These are phyloP conservation scores for Rhombomys opimus DNA, from an alignment of 2,113 vertebrate genomes.

Conservation along the genomic window DNA sequence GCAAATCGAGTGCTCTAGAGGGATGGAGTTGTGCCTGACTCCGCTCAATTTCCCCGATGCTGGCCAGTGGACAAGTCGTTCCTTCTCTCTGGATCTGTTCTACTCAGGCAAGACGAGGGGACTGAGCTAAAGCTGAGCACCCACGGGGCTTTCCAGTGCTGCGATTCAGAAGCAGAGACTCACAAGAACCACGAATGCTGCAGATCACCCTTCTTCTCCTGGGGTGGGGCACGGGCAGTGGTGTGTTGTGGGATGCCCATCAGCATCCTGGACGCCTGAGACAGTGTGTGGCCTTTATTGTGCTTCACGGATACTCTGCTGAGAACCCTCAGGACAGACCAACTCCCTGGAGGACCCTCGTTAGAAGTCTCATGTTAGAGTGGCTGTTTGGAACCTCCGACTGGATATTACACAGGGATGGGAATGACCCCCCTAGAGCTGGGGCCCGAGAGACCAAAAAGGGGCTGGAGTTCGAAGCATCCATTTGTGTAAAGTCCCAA, in stretches of 20 bases:
- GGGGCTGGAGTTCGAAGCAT: not conserved
- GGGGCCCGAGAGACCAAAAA: not conserved
- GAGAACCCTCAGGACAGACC: not conserved
- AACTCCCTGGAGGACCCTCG: not conserved
- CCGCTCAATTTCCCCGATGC: not conserved
- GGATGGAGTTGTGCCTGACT: not conserved
- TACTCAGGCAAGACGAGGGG: not conserved
- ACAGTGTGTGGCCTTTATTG: not conserved
- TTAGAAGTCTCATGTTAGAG: not conserved
- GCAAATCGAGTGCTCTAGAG: not conserved
- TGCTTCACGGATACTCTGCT: no score
- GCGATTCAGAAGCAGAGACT: not conserved
- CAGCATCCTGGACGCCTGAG: not conserved
- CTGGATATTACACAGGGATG: not conserved
- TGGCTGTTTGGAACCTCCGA: not conserved
- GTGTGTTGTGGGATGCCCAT: no score
- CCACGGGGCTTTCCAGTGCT: not conserved
- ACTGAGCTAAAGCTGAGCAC: not conserved
- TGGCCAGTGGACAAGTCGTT: not conserved
- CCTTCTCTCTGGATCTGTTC: not conserved
- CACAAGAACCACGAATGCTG: not conserved
- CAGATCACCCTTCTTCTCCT: not conserved
- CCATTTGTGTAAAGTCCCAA: not conserved
- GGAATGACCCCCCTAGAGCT: not conserved
- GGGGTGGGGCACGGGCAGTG: not conserved